A percentile compares a stretch with the other conserved stretches of the same genome.
Evolutionary conservation across 2,113 vertebrate genomes (phyloP).

Genomic region (Leptobrachium leishanense): DNA sequence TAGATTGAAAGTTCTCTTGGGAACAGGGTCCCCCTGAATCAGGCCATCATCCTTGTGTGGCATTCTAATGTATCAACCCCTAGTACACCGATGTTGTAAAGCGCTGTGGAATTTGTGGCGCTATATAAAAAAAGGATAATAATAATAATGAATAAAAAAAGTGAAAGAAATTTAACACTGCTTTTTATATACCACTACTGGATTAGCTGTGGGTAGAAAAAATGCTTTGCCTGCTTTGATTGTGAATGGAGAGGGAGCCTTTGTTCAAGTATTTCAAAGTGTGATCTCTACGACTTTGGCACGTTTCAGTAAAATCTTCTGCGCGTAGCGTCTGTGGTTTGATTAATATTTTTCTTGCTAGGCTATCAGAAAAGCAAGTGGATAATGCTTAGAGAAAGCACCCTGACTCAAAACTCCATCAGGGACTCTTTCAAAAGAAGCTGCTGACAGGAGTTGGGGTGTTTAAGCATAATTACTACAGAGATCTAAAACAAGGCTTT

Average conservation of each 20-base stretch:
- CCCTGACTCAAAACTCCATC: constrained; percentile 50
- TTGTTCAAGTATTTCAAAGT: constrained; percentile 1
- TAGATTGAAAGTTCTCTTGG: no score
- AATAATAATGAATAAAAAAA: not conserved
- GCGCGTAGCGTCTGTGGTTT: constrained; percentile 8
- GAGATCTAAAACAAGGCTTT: constrained; percentile 54
- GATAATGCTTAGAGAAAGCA: constrained; percentile 50
- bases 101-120: no score
- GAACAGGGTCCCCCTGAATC: no score
- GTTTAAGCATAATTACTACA: constrained; percentile 55
- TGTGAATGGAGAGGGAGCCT: not conserved
- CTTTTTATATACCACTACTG: not conserved
- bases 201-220: no score
- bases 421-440: constrained; percentile 55
- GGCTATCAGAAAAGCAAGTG: constrained; percentile 34
- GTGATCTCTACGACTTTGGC: constrained; percentile 1
- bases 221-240: not conserved
- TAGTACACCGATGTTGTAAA: no score
- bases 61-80: no score
- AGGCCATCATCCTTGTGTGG: no score
- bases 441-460: constrained; percentile 54
- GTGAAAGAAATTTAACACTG: not conserved
- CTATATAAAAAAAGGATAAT: no score
- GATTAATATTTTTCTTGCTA: constrained; percentile 33
- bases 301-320: constrained; percentile 7